Conservation (phyloP, 2,113 vertebrate species). For the Caretta caretta region DNA sequence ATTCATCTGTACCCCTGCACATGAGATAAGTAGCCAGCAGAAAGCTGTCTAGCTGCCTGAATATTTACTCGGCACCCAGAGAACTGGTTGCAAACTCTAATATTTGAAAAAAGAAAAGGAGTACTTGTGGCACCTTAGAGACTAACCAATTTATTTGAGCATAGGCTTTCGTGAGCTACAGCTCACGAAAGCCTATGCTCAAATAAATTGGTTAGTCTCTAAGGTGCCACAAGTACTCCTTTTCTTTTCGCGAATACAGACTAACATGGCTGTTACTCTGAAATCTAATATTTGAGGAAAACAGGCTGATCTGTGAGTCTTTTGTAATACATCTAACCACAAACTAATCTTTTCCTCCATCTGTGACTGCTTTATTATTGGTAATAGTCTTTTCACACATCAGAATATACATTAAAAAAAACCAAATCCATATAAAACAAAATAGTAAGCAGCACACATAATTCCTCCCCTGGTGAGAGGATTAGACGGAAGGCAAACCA, state of each 20-base stretch:
- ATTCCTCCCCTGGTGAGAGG: not conserved
- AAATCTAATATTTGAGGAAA: constrained; percentile 57
- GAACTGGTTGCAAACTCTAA: constrained; percentile 39
- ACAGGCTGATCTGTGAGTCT: constrained; percentile 43
- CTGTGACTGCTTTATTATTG: constrained; percentile 44
- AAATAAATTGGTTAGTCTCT: too few species aligned
- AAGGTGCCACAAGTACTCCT: too few species aligned
- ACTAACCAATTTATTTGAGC: too few species aligned
- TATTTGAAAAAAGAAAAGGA: constrained; percentile 26
- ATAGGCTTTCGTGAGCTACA: too few species aligned
- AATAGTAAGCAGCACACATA: rapidly evolving
- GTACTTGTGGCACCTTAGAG: too few species aligned
- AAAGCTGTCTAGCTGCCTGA: constrained; percentile 33
- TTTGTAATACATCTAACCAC: constrained; percentile 37
- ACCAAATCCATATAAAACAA: not conserved
- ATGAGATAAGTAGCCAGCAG: constrained; percentile 10
- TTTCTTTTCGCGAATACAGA: too few species aligned
- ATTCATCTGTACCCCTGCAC: constrained; percentile 42
- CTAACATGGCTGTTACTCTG: too few species aligned
- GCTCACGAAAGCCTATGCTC: too few species aligned
- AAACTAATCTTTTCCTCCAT: constrained; percentile 66
- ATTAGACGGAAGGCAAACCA: not conserved
- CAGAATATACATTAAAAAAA: constrained; percentile 35
- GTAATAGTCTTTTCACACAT: constrained; percentile 63
- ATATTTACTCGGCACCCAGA: constrained; percentile 35